These are phyloP conservation scores for Halichondria panicea DNA, from an alignment of 37 sponge, comb jelly and placozoan genomes.

Conservation along the genomic window DNA sequence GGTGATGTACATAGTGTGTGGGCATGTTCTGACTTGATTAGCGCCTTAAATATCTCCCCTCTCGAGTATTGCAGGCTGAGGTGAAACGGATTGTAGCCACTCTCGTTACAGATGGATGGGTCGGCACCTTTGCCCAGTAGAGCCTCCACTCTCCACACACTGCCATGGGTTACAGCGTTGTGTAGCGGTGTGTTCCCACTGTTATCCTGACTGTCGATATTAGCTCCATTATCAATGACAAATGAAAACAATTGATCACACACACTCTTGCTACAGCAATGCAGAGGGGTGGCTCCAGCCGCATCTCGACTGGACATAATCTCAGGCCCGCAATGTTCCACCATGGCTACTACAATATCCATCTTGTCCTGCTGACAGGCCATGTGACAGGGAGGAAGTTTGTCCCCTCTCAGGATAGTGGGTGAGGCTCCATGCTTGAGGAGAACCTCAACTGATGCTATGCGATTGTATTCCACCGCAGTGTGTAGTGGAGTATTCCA, in stretches of 20 bases:
- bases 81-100: slow-evolving; percentile 45
- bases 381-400: slow-evolving; percentile 59
- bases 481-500: slow-evolving; percentile 84
- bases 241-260: slow-evolving; percentile 22
- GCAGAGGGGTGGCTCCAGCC: slow-evolving; percentile 36
- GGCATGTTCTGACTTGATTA: slow-evolving; percentile 7
- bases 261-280: slow-evolving; percentile 26
- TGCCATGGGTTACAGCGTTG: slow-evolving; percentile 49
- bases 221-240: slow-evolving; percentile 41
- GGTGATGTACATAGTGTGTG: neutral
- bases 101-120: slow-evolving; percentile 8
- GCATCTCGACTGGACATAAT: slow-evolving; percentile 22
- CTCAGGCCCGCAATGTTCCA: slow-evolving; percentile 22
- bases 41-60: slow-evolving; percentile 14
- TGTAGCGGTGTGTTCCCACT: slow-evolving; percentile 66
- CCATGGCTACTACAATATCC: slow-evolving; percentile 55
- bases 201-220: slow-evolving; percentile 36
- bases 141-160: slow-evolving; percentile 36
- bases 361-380: slow-evolving; percentile 63
- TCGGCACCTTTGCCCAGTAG: slow-evolving; percentile 51
- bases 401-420: slow-evolving; percentile 27
- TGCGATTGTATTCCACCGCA: slow-evolving; percentile 44
- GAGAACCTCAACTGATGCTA: slow-evolving; percentile 46
- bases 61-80: slow-evolving; percentile 29
- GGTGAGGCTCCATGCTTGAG: slow-evolving; percentile 42